Evolutionary conservation across 2,888 invertebrate genomes (phyloP).

Genomic region (Odontomyia ornata): DNA sequence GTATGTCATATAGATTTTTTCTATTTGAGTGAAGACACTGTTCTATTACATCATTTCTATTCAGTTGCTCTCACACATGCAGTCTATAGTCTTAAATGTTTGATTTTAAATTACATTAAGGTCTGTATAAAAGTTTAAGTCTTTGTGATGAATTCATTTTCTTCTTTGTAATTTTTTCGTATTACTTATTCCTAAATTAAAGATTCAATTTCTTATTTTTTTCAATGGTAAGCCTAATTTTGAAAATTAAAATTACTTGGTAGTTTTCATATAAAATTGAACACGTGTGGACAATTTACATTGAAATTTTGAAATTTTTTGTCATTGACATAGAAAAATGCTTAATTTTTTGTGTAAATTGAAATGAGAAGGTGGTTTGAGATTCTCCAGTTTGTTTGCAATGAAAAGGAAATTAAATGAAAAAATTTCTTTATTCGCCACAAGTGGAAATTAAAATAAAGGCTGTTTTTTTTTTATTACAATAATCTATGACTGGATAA

Average conservation of each 20-base stretch:
- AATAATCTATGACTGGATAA: too few relatives aligned
- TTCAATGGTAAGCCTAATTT: slow-evolving; percentile 27
- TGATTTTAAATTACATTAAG: slow-evolving; percentile 14
- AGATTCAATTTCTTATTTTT: background rate
- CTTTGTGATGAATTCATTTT: slow-evolving; percentile 36
- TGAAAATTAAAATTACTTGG: slow-evolving; percentile 31
- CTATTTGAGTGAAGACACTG: background rate
- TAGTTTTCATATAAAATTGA: slow-evolving; percentile 32
- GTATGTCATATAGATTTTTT: background rate
- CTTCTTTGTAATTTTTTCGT: background rate
- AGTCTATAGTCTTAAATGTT: slow-evolving; percentile 26
- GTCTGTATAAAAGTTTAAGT: slow-evolving; percentile 30
- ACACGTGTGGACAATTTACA: slow-evolving; percentile 40
- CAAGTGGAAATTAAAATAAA: too few relatives aligned
- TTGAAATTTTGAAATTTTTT: slow-evolving; percentile 21
- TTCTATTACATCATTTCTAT: background rate
- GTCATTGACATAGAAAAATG: too few relatives aligned
- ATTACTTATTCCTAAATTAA: slow-evolving; percentile 24
- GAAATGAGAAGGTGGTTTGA: background rate
- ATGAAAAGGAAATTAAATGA: too few relatives aligned
- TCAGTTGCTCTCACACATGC: background rate
- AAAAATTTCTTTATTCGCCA: too few relatives aligned
- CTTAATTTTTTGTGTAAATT: too few relatives aligned
- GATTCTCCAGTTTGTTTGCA: background rate
- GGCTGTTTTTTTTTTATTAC: too few relatives aligned